Percentiles rank a stretch among this genome's conserved stretches.
Conservation (phyloP, 2,888 invertebrate genomes). For the Anagyrus pseudococci region DNA sequence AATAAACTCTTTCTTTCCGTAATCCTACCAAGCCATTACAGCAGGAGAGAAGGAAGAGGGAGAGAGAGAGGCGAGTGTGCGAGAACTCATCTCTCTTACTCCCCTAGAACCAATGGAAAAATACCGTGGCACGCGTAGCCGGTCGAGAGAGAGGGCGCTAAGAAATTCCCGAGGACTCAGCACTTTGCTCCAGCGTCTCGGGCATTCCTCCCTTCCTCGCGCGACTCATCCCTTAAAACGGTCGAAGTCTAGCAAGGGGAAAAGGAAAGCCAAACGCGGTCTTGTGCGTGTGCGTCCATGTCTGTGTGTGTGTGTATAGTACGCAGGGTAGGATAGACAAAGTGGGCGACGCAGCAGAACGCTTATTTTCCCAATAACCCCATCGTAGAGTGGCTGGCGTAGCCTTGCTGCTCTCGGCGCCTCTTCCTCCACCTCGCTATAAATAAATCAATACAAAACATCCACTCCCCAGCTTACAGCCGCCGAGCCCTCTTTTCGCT, state of each 20-base stretch:
- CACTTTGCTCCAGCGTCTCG: conserved; percentile 16
- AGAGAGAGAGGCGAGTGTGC: too few species aligned
- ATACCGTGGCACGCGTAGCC: neutral
- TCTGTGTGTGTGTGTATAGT: too few species aligned
- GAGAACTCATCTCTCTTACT: too few species aligned
- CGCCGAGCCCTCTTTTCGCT: conserved; percentile 42
- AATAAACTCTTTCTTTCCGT: too few species aligned
- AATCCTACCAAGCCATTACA: too few species aligned
- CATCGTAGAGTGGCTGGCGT: conserved; percentile 46
- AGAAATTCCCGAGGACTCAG: conserved; percentile 22
- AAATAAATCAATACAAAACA: conserved; percentile 61
- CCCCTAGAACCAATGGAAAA: conserved; percentile 5
- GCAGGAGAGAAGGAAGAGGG: too few species aligned
- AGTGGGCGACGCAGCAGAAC: conserved; percentile 38
- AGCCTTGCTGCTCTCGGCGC: neutral
- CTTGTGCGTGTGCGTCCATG: too few species aligned
- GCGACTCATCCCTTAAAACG: neutral
- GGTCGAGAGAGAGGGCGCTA: too few species aligned
- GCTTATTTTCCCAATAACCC: conserved; percentile 55
- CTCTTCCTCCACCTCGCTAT: conserved; percentile 43
- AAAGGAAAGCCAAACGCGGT: too few species aligned
- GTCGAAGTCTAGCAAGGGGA: neutral
- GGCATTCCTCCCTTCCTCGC: neutral
- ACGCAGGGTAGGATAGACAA: conserved; percentile 19
- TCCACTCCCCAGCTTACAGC: conserved; percentile 41